phyloP scores from a whole-genome alignment of 2,797 vertebrate species.

The Lophius americanus region DNA sequence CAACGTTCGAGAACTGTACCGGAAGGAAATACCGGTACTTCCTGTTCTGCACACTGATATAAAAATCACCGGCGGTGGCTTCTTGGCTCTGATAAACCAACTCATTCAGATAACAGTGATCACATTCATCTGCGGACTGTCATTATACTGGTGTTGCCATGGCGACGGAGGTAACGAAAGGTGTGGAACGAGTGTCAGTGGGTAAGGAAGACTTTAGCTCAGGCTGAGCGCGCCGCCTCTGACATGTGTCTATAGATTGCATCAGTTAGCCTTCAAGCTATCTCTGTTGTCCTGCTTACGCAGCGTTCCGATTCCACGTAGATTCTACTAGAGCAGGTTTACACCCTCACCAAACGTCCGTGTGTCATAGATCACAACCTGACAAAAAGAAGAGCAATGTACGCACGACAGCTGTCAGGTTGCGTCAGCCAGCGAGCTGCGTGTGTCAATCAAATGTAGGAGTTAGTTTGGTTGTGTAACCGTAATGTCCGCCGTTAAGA shows the following conservation, averaged over 20 bases:
- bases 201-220: slow-evolving; percentile 53
- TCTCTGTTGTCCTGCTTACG: neutral
- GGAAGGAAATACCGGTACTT: fast-evolving
- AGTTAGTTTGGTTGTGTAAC: too few species aligned
- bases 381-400: too few species aligned
- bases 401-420: too few species aligned
- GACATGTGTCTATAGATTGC: slow-evolving; percentile 47
- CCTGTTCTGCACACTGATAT: too few species aligned
- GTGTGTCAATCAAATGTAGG: too few species aligned
- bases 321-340: too few species aligned
- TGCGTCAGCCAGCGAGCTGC: too few species aligned
- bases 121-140: neutral
- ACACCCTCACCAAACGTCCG: too few species aligned
- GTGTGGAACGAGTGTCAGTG: slow-evolving; percentile 56
- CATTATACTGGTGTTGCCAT: slow-evolving; percentile 22
- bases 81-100: neutral
- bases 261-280: slow-evolving; percentile 41
- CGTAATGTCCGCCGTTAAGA: too few species aligned
- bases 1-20: too few species aligned
- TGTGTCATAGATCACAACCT: too few species aligned
- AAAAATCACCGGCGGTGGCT: fast-evolving
- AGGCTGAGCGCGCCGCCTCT: neutral
- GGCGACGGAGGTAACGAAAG: slow-evolving; percentile 60
- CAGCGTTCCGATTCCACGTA: fast-evolving
- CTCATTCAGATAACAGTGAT: too few species aligned